Evolutionary conservation across 92 coral and sea anemone species (phyloP).

Genomic region (Virgularia gustaviana): DNA sequence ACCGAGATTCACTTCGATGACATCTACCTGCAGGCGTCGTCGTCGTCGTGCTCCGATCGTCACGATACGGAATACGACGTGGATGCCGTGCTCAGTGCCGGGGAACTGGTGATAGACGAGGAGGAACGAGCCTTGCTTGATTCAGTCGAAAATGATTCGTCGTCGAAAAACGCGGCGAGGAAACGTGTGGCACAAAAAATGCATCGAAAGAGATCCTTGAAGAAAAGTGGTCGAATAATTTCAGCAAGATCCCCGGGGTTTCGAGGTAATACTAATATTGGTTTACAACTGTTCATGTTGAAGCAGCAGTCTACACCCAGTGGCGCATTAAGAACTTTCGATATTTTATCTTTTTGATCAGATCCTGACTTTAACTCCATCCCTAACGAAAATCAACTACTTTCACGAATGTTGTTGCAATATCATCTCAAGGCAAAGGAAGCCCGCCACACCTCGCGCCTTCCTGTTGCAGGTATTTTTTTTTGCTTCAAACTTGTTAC

Average conservation of each 20-base stretch:
- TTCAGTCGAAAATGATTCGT: conserved; percentile 38
- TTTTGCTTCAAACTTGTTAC: not conserved
- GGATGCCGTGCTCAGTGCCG: conserved; percentile 33
- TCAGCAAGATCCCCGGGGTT: no score
- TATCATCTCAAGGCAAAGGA: conserved; percentile 3
- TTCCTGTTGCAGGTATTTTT: not conserved
- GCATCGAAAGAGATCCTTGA: not conserved
- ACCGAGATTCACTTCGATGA: not conserved
- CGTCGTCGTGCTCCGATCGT: conserved; percentile 2
- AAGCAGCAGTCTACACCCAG: no score
- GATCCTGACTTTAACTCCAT: not conserved
- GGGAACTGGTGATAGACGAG: conserved; percentile 68
- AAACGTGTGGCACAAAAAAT: conserved; percentile 19
- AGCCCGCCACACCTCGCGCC: not conserved
- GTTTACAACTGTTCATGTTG: no score
- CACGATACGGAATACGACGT: conserved; percentile 31
- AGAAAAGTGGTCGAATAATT: conserved; percentile 5
- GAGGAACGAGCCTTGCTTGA: conserved; percentile 92
- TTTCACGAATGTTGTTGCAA: conserved; percentile 20
- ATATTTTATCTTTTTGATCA: no score
- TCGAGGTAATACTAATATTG: no score
- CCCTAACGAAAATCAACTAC: conserved; percentile 1
- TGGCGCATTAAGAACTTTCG: no score
- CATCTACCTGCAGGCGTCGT: not conserved
- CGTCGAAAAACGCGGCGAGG: conserved; percentile 9